Evolutionary conservation across 2,888 invertebrate species (phyloP), one percentile per base, ranked within the genome.

Genomic region (Thereva nobilitata): DNA sequence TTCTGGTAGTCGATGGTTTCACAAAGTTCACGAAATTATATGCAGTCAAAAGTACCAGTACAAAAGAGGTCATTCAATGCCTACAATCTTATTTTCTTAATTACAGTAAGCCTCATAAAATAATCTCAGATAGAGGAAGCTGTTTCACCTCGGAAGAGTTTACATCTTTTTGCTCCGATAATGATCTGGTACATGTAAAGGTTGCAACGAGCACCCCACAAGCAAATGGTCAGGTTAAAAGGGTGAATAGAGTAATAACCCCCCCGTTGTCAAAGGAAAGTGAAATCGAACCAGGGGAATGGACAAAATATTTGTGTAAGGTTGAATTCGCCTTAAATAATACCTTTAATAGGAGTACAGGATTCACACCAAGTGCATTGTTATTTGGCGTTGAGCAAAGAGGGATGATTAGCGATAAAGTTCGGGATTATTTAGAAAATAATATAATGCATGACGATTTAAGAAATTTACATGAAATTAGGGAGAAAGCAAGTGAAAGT

Each of bases 301-400:
- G 23, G 23, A 23, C 23, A 23, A 23, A 23, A 23, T 23, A 23
- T 12, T 34, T 74, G 7, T 12, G 50, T 23, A 34, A 71, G 0
- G 71, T 69, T 8, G 74, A 74, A 64, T 74, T 71, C 68, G 65
- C 68, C 4, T 66, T 74, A n/a, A 75, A 74, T 67, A 75, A 75
- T 67, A 73, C 73, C 0, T 41, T 74, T 8, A 69, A 70, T 47
- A 71, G 73, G 23, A 23, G 23, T 23, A 72, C 74, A n/a, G 70
- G 72, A 1, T 70, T 74, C 53, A 72, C 73, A 1, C 74, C 75
- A 2, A 72, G 73, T 69, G 71, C 67, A 50, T 53, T 74, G 23
- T 64, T 76, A 38, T 76, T 74, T 53, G 76, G 76, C 2, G 54
- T 73, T 5, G 40, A 71, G 47, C 76, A 77, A 55, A 67, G 70